Base-by-base conservation (phyloP, 2,888 invertebrate species). In the Apamea epomidion region DNA sequence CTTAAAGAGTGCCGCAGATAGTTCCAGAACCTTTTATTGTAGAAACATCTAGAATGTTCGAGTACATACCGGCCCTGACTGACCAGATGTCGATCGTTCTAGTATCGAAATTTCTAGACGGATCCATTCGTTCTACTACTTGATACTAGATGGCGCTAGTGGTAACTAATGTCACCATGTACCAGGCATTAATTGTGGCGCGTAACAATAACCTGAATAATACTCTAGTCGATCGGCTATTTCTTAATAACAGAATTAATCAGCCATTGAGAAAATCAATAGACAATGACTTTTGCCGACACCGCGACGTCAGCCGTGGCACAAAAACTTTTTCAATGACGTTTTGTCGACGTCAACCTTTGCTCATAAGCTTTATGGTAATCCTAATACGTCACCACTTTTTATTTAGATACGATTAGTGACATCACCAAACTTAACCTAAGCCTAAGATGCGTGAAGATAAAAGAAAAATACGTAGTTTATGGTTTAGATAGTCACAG, bases 371-470 rank as follows among this genome's bases (percentile, higher is more conserved):
- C 78, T 54, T 42, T 14, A 32, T n/a, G 0, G 32, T 80, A 81
- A 81, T 72, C 37, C 74, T 12, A 10, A 2, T 8, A 62, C 73
- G 73, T 74, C 80, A 79, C n/a, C 1, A 29, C 18, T n/a, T 29
- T 29, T 16, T 68, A 83, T 78, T 69, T 37, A 37, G 37, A 37
- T 42, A 48, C 64, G 21, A 58, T 29, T 80, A 32, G 54, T 83
- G 78, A 78, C 68, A 78, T 81, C 16, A 18, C 16, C 4, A 60
- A 71, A 32, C n/a, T 16, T 32, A 48, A 64, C 21, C 8, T 25
- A 60, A 64, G 32, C 21, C 16, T n/a, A 73, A 78, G 32, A 51
- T 7, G 64, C 84, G 64, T 60, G 5, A 84, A 75, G 74, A 80
- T 80, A 83, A 42, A 21, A 5, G 1, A 10, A 77, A 37, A 25